Evolutionary conservation across 2,797 vertebrate species (phyloP), one percentile per base, ranked within the genome.

Genomic region (Parambassis ranga): DNA sequence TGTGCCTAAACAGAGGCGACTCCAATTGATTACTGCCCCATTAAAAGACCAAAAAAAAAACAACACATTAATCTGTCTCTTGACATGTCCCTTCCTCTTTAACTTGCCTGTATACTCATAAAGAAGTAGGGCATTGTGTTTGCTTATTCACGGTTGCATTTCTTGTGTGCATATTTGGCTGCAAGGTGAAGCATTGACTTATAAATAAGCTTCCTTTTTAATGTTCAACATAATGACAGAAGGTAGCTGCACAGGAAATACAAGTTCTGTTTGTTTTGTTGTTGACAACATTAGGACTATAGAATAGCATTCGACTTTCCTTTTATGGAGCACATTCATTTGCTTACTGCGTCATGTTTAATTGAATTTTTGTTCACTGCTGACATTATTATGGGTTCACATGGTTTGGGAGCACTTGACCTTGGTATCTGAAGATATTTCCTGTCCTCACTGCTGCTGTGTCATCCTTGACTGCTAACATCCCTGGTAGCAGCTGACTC

Each of bases 401-500:
- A 49, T 69, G 64, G 31, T 67, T 55, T 69, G 10, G 44, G 56
- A 65, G 58, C 53, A 43, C 37, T 76, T 76, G 43, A 71, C 51
- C 65, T 47, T 51, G 38, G 42, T 30, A 20, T 52, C 57, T 55
- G 43, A 71, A 28, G 37, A 56, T 79, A 81, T 64, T 22, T 42
- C 36, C 70, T 58, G 37, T 65, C 20, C 50, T 48, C 49, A 11
- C 30, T 50, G 19, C 46, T 57, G 32, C 68, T 56, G n/a, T n/a
- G n/a, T 76, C 50, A 51, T 71, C 39, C 37, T 11, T 22, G 37
- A 49, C 36, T 49, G 32, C 69, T 62, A n/a, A 58, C 52, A 41
- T 30, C 41, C 48, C n/a, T 31, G n/a, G 5, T 37, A 76, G 65
- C 72, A 75, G 66, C 68, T 66, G 71, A 70, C 51, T 69, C 28